These are phyloP conservation scores for Microtus richardsoni DNA, from an alignment of 2,113 vertebrate species.

Conservation along the genomic window DNA sequence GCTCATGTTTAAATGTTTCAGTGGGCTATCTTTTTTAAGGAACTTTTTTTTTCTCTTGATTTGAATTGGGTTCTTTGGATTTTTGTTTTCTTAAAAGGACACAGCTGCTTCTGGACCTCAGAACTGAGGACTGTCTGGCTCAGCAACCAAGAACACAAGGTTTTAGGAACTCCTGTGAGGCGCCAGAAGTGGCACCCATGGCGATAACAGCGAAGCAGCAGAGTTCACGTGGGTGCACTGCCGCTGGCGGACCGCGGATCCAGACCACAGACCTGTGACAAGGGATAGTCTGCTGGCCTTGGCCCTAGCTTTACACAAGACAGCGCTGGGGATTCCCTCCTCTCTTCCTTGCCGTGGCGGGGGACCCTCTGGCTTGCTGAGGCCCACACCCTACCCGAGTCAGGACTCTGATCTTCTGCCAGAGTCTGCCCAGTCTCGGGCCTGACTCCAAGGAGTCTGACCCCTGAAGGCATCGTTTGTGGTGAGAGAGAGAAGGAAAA, in stretches of 20 bases:
- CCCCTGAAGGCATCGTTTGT: no score
- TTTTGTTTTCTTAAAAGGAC: neutral
- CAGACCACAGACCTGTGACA: slow-evolving; percentile 46
- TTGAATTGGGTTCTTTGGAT: slow-evolving; percentile 4
- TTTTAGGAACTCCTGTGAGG: neutral
- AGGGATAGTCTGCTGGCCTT: neutral
- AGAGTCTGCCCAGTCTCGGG: neutral
- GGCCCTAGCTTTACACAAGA: neutral
- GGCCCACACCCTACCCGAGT: neutral
- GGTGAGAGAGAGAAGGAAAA: neutral
- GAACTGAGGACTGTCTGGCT: neutral
- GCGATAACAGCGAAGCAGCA: neutral
- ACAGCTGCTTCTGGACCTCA: slow-evolving; percentile 39
- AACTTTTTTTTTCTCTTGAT: slow-evolving; percentile 59
- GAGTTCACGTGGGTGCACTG: neutral
- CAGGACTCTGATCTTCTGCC: neutral
- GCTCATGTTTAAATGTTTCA: slow-evolving; percentile 23
- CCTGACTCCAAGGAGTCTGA: neutral
- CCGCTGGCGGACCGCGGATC: neutral
- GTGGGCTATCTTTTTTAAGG: slow-evolving; percentile 25
- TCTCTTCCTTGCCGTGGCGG: rapidly evolving
- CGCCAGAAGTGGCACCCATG: neutral
- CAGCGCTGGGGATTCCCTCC: neutral
- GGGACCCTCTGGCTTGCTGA: neutral
- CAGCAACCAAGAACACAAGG: neutral